Conservation (phyloP, 2,888 invertebrate genomes). For the Limnephilus marmoratus region DNA sequence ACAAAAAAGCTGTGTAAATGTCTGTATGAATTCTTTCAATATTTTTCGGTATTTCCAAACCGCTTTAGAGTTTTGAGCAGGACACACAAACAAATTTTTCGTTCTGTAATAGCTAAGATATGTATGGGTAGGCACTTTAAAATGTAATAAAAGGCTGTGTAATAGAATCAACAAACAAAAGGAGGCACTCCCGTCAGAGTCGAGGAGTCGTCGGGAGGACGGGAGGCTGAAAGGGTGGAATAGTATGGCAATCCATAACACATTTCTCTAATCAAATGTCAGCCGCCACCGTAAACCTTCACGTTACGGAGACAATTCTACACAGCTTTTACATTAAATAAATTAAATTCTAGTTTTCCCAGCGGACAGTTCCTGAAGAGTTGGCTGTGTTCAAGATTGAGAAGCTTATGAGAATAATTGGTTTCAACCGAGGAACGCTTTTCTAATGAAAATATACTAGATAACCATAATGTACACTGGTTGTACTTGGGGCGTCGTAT, state of each 20-base stretch:
- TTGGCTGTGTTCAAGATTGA: constrained; percentile 37
- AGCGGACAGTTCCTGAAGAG: constrained; percentile 26
- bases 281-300: constrained; percentile 40
- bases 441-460: constrained; percentile 19
- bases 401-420: constrained; percentile 46
- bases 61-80: neutral
- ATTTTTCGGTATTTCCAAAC: neutral
- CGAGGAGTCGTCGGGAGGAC: neutral
- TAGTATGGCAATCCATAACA: constrained; percentile 47
- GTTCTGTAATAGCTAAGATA: neutral
- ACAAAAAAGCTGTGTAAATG: neutral
- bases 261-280: constrained; percentile 58
- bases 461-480: neutral
- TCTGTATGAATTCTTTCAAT: neutral
- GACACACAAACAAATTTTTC: neutral
- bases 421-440: constrained; percentile 17
- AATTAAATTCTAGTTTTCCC: constrained; percentile 45
- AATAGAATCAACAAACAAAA: neutral
- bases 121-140: neutral
- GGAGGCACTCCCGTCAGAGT: neutral
- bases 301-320: constrained; percentile 51
- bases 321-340: constrained; percentile 55
- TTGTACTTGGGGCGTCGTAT: neutral
- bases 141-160: neutral
- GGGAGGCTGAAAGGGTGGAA: neutral